These are phyloP conservation scores for Seladonia tumulorum DNA, from an alignment of 2,888 invertebrate genomes.

Conservation along the genomic window DNA sequence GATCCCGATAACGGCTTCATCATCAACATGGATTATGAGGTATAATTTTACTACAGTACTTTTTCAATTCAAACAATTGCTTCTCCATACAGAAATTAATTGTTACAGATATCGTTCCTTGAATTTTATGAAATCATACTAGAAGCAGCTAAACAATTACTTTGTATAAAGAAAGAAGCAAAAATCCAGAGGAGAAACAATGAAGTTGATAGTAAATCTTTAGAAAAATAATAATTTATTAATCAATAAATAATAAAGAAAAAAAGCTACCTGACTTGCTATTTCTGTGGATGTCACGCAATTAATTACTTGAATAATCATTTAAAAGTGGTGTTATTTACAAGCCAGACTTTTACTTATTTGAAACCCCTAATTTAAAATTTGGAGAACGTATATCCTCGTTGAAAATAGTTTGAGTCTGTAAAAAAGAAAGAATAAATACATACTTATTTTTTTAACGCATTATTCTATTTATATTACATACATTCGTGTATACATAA, in stretches of 20 bases:
- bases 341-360: neutral
- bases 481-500: constrained; percentile 26
- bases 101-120: constrained; percentile 85
- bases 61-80: neutral
- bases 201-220: neutral
- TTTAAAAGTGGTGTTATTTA: neutral
- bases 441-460: neutral
- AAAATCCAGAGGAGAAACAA: neutral
- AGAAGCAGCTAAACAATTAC: constrained; percentile 63
- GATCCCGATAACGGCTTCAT: constrained; percentile 78
- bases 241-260: too few relatives aligned
- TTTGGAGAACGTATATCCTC: neutral
- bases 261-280: too few relatives aligned
- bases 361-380: neutral
- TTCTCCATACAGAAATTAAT: constrained; percentile 6
- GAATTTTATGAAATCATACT: constrained; percentile 87
- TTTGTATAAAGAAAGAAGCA: constrained; percentile 12
- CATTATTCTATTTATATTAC: constrained; percentile 27
- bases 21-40: constrained; percentile 85
- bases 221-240: neutral
- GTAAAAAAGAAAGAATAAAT: constrained; percentile 12
- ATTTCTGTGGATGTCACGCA: too few relatives aligned
- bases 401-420: neutral
- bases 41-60: constrained; percentile 13
- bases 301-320: neutral